Evolutionary conservation across 2,888 invertebrate species (phyloP), one percentile per base, ranked within the genome.

Genomic region (Heliconius aoede): DNA sequence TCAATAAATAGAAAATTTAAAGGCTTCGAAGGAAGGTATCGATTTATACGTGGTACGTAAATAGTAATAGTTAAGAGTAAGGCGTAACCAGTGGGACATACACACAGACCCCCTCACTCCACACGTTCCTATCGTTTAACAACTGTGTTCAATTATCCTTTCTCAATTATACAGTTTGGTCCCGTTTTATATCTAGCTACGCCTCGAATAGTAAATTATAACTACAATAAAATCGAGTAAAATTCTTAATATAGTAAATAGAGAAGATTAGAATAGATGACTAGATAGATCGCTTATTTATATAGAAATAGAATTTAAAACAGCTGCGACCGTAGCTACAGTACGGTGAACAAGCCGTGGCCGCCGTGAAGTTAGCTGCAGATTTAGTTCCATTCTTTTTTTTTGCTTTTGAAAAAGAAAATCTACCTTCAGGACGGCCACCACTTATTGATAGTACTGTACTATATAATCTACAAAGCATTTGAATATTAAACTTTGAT

Each of bases 61-160:
- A 77, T 81, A 82, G 77, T 79, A 82, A 80, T 78, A 81, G 79
- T 80, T 77, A 80, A 74, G 76, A 76, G 72, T 84, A 89, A 92
- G 93, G 93, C 93, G 93, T 92, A 94, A 93, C 93, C 87, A 88
- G 89, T 88, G 91, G 92, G 92, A 91, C 91, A 82, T 85, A 84
- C 82, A 85, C 87, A 86, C 86, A 85, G 86, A 88, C 89, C 89
- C 88, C n/a, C n/a, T n/a, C n/a, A n/a, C n/a, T n/a, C n/a, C 84
- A 85, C 84, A 81, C 83, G 84, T 81, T 84, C 84, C 83, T 82
- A 81, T 81, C 84, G 80, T 82, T 86, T 83, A 81, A 88, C 85
- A 85, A 87, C 84, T 85, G 87, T 87, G 87, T 87, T 87, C 46
- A 46, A 46, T 46, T 85, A 85, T 87, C 84, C 85, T 82, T 85